These are phyloP conservation scores for Drosophila lacicola DNA, from an alignment of 2,888 invertebrate species.

Conservation along the genomic window DNA sequence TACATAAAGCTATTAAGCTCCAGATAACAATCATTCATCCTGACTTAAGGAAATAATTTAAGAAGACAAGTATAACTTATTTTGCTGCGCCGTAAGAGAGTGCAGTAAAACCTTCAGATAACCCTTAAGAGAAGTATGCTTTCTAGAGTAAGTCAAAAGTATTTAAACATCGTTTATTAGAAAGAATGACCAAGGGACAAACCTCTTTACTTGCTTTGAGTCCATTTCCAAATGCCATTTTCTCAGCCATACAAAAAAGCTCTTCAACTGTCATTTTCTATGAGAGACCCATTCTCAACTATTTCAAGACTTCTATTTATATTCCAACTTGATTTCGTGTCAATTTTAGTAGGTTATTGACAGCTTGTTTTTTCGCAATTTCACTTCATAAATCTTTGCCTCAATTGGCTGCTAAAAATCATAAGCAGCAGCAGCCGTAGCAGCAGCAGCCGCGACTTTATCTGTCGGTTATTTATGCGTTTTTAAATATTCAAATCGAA, in stretches of 20 bases:
- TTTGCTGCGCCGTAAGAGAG: no score
- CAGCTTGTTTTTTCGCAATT: conserved; percentile 18
- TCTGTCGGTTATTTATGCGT: conserved; percentile 64
- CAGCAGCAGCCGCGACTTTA: conserved; percentile 22
- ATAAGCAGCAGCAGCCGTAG: conserved; percentile 11
- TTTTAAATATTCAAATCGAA: conserved; percentile 76
- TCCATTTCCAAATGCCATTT: no score
- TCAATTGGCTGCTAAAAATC: conserved; percentile 42
- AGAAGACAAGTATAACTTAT: no score
- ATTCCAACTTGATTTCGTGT: background rate
- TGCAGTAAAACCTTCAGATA: no score
- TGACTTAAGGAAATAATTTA: no score
- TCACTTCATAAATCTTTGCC: conserved; percentile 44
- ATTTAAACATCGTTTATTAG: background rate
- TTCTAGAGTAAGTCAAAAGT: background rate
- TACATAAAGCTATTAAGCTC: no score
- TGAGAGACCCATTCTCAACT: background rate
- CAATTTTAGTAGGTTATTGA: conserved; percentile 20
- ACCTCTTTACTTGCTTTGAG: no score
- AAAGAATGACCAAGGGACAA: no score
- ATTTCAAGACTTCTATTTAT: background rate
- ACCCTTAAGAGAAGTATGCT: no score
- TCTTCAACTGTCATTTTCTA: no score
- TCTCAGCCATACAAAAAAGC: no score
- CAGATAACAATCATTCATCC: no score